Conservation (phyloP, 2,113 vertebrate genomes). For the Addax nasomaculatus region DNA sequence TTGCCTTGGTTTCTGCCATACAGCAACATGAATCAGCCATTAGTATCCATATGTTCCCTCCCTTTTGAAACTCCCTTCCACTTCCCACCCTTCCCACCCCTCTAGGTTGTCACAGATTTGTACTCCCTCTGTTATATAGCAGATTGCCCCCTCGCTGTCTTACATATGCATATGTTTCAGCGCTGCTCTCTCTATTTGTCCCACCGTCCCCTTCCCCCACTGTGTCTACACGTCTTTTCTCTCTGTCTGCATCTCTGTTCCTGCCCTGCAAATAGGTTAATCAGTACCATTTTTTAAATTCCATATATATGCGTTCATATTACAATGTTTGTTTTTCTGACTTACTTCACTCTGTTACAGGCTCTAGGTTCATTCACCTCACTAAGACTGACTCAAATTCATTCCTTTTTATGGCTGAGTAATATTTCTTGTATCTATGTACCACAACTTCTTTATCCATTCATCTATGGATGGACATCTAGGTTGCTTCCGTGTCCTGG, state of each 20-base stretch:
- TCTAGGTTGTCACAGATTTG: not conserved
- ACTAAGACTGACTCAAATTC: not conserved
- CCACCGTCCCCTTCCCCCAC: accelerated
- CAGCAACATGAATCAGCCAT: not conserved
- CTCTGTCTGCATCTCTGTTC: not conserved
- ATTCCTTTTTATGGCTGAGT: not conserved
- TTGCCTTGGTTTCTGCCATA: not conserved
- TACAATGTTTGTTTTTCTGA: not conserved
- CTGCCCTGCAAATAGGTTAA: not conserved
- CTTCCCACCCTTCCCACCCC: not conserved
- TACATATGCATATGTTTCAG: not conserved
- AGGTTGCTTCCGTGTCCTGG: not conserved
- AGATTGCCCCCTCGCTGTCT: not conserved
- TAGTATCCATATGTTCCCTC: not conserved
- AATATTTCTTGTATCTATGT: not conserved
- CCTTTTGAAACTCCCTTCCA: not conserved
- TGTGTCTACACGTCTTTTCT: not conserved
- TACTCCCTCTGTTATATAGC: not conserved
- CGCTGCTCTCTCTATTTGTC: not conserved
- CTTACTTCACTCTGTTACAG: not conserved
- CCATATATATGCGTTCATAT: not conserved
- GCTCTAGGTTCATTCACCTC: not conserved
- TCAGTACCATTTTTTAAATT: not conserved
- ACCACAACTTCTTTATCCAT: not conserved
- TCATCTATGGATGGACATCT: not conserved